Conservation (phyloP, 2,797 vertebrate species). For the Chelon labrosus region DNA sequence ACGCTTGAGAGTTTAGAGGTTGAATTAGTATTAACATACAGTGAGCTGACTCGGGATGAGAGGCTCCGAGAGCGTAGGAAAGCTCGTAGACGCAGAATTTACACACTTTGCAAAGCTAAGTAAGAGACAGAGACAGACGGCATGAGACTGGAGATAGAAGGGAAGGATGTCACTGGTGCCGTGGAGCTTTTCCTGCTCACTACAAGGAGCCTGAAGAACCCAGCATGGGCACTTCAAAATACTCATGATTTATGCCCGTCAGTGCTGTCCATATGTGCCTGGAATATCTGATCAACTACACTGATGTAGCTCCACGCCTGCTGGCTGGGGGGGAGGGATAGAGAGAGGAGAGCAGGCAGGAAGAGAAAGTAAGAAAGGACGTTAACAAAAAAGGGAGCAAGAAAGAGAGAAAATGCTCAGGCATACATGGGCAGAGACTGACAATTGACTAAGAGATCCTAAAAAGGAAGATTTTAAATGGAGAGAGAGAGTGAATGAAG, state of each 20-base stretch:
- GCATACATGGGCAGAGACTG: constrained; percentile 17
- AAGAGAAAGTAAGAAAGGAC: constrained; percentile 19
- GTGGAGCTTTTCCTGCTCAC: constrained; percentile 53
- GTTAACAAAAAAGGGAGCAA: constrained; percentile 26
- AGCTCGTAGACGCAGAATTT: constrained; percentile 45
- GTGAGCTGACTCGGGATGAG: constrained; percentile 49
- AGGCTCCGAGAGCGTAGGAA: constrained; percentile 30
- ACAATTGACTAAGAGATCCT: constrained; percentile 51
- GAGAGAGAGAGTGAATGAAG: constrained; percentile 45
- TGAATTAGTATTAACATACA: constrained; percentile 50
- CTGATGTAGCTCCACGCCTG: constrained; percentile 61
- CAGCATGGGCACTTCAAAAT: constrained; percentile 75
- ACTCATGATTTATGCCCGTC: constrained; percentile 77
- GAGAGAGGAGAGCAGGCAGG: constrained; percentile 5
- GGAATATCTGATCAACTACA: constrained; percentile 75
- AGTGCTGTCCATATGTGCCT: constrained; percentile 71
- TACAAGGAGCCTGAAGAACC: constrained; percentile 61
- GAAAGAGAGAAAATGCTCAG: too few species aligned
- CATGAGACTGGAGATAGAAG: constrained; percentile 42
- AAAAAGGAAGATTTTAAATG: constrained; percentile 45
- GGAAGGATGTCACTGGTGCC: constrained; percentile 53
- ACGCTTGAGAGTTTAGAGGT: constrained; percentile 28
- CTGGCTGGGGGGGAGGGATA: constrained; percentile 31
- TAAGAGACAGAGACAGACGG: constrained; percentile 50
- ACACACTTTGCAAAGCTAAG: constrained; percentile 51